phyloP scores from a whole-genome alignment of 2,113 vertebrate species.

The Cyprinodon variegatus region DNA sequence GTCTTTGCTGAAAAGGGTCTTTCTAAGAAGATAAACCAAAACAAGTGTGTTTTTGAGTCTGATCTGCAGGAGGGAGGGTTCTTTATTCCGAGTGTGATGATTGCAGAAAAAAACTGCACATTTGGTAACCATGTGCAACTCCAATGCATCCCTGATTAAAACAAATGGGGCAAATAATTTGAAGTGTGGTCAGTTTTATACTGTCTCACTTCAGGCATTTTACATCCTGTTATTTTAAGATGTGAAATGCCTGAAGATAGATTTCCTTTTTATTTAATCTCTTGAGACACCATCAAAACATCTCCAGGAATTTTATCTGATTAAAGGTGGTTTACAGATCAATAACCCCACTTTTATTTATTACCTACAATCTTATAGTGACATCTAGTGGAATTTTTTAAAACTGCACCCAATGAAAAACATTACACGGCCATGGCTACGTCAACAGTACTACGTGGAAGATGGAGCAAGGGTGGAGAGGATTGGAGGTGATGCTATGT shows the following conservation, averaged over 20 bases:
- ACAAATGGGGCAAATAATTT: conserved; percentile 72
- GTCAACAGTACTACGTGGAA: conserved; percentile 71
- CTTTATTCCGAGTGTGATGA: conserved; percentile 27
- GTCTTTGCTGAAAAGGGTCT: conserved; percentile 18
- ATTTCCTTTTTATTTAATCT: conserved; percentile 31
- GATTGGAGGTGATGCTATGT: conserved; percentile 16
- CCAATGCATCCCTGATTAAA: conserved; percentile 58
- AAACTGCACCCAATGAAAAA: conserved; percentile 23
- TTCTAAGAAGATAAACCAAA: conserved; percentile 7
- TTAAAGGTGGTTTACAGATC: neutral
- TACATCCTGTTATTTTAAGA: conserved; percentile 1
- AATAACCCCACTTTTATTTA: neutral
- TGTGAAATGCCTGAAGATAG: too few relatives aligned
- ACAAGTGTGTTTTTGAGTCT: neutral
- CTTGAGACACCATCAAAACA: conserved; percentile 47
- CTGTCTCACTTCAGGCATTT: conserved; percentile 34
- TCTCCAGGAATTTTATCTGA: neutral
- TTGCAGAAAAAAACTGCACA: conserved; percentile 30
- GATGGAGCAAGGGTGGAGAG: conserved; percentile 27
- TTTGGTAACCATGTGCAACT: conserved; percentile 58
- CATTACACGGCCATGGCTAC: conserved; percentile 22
- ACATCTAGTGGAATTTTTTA: conserved; percentile 20
- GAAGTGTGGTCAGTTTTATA: conserved; percentile 44
- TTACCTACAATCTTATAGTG: conserved; percentile 6
- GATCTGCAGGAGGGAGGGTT: neutral